Percentiles rank a stretch among this genome's conserved stretches.
Conservation (phyloP, 2,797 vertebrate genomes). For the Lagorchestes hirsutus region DNA sequence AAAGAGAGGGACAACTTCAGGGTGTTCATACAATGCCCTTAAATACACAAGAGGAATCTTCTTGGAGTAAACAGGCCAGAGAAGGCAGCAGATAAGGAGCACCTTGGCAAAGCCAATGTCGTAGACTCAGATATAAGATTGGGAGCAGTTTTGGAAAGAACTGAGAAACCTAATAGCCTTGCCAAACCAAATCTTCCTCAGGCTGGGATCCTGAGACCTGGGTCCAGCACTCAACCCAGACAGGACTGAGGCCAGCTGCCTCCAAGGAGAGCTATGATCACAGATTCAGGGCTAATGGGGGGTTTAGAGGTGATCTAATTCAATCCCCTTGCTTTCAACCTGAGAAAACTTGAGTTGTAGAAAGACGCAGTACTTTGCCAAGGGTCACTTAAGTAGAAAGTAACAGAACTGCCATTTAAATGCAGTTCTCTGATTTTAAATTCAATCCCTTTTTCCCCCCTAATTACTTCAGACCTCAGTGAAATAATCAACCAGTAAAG, state of each 20-base stretch:
- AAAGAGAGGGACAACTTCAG: not conserved
- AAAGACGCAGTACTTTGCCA: not conserved
- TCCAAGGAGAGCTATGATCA: not conserved
- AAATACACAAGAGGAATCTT: not conserved
- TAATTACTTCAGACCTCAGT: not conserved
- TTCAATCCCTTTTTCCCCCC: not conserved
- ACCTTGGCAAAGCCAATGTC: not conserved
- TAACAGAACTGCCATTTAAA: not conserved
- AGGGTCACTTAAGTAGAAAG: not conserved
- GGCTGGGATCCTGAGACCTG: not conserved
- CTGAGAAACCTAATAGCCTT: not conserved
- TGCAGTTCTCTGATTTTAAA: not conserved
- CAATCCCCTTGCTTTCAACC: not conserved
- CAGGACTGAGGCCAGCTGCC: not conserved
- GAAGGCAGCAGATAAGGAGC: not conserved
- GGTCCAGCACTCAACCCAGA: not conserved
- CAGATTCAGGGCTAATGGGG: not conserved
- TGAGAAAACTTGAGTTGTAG: not conserved
- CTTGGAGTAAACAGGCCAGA: not conserved
- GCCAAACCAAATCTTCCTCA: not conserved
- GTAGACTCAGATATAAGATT: not conserved
- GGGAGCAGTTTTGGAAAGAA: not conserved
- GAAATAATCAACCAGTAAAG: not conserved
- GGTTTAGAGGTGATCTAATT: not conserved
- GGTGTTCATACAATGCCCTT: not conserved